Evolutionary conservation across 2,888 invertebrate species (phyloP).

Genomic region (Pristionchus maxplancki): DNA sequence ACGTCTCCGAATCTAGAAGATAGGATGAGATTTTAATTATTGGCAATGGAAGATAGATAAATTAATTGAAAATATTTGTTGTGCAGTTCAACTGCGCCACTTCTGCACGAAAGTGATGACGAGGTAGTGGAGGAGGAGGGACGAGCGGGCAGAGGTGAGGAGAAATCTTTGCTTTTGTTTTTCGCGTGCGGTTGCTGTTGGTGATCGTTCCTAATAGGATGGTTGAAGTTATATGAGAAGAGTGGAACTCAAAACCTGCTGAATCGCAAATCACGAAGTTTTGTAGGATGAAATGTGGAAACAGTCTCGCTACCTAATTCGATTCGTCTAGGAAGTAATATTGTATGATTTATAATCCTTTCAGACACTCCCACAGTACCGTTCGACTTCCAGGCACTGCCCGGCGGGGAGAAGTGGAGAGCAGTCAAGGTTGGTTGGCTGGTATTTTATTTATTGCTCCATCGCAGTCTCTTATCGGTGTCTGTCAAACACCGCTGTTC

Average conservation of each 20-base stretch:
- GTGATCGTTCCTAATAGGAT: no score
- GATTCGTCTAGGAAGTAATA: background rate
- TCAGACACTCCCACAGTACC: background rate
- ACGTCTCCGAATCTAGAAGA: no score
- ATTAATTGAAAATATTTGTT: no score
- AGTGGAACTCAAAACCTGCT: no score
- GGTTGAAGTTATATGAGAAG: no score
- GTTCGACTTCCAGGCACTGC: conserved; percentile 45
- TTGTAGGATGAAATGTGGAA: no score
- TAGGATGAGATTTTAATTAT: no score
- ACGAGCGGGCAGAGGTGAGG: background rate
- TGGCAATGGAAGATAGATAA: no score
- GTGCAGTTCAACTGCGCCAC: background rate
- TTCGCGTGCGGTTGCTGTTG: no score
- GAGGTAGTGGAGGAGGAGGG: background rate
- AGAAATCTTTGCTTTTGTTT: background rate
- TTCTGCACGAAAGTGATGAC: background rate
- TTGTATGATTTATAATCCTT: background rate
- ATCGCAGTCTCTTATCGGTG: no score
- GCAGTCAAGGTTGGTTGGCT: conserved; percentile 40
- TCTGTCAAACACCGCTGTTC: background rate
- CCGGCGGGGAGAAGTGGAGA: conserved; percentile 41
- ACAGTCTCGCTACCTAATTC: no score
- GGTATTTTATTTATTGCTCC: background rate
- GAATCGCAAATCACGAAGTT: no score